These are phyloP conservation scores for Chaetodon auriga DNA, from an alignment of 2,113 vertebrate genomes.

Conservation along the genomic window DNA sequence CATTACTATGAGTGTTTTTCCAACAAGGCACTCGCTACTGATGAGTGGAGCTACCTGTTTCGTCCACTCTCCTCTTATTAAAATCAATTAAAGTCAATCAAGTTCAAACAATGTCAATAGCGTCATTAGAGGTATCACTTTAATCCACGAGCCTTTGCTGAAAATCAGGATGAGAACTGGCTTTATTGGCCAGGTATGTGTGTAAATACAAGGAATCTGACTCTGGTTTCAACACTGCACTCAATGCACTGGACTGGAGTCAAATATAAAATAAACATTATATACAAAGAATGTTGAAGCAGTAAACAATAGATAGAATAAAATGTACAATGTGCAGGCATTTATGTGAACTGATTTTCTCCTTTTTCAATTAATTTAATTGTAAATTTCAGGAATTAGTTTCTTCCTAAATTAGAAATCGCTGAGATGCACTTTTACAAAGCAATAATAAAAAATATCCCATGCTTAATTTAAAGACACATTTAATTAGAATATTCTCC, in stretches of 20 bases:
- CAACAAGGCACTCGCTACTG: not conserved
- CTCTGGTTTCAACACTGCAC: too few species aligned
- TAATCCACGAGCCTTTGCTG: not conserved
- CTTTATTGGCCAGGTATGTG: too few species aligned
- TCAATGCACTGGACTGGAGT: too few species aligned
- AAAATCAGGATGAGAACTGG: not conserved
- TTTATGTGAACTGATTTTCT: not conserved
- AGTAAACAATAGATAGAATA: too few species aligned
- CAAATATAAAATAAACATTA: too few species aligned
- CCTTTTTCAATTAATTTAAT: not conserved
- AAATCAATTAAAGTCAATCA: not conserved
- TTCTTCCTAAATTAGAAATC: slow-evolving; percentile 5
- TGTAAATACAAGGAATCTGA: too few species aligned
- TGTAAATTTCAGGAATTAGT: not conserved
- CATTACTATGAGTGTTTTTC: slow-evolving; percentile 19
- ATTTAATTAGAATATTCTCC: not conserved
- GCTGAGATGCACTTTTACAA: not conserved
- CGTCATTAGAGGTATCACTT: not conserved
- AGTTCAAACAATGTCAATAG: not conserved
- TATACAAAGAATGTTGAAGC: too few species aligned
- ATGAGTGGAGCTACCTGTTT: slow-evolving; percentile 13
- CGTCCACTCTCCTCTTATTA: slow-evolving; percentile 5
- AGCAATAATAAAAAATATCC: not conserved
- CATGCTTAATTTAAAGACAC: not conserved
- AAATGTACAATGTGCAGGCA: too few species aligned